Percentiles rank a stretch among this genome's conserved stretches.
phyloP scores from a whole-genome alignment of 1,140 invertebrate species.

The Sitodiplosis mosellana region DNA sequence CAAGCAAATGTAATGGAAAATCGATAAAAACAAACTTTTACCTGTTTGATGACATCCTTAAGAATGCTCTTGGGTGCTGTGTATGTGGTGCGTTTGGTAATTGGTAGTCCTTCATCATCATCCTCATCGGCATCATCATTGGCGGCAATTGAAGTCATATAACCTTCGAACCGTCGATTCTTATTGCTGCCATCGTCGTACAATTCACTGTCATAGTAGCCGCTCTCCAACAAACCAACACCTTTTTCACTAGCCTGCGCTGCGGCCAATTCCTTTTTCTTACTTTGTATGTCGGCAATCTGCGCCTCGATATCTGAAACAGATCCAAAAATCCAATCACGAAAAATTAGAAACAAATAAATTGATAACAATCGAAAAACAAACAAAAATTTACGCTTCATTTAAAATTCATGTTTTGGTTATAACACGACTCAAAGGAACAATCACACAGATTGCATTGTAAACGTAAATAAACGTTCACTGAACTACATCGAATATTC shows the following conservation, averaged over 20 bases:
- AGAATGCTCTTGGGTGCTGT: constrained; percentile 73
- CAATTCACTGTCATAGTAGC: constrained; percentile 83
- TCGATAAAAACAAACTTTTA: constrained; percentile 19
- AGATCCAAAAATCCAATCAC: not conserved
- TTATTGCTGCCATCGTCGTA: constrained; percentile 52
- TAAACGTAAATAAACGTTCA: not conserved
- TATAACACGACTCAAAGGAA: not conserved
- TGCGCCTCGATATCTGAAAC: constrained; percentile 81
- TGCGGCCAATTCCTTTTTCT: constrained; percentile 56
- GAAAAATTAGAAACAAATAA: not conserved
- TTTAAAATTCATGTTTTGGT: not conserved
- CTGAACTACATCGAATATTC: constrained; percentile 2
- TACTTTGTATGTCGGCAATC: constrained; percentile 74
- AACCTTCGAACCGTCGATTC: constrained; percentile 77
- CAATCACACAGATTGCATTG: not conserved
- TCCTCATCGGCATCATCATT: constrained; percentile 82
- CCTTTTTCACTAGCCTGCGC: constrained; percentile 41
- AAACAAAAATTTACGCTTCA: not conserved
- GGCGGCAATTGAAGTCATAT: constrained; percentile 88
- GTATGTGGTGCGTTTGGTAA: constrained; percentile 50
- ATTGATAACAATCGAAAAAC: not conserved
- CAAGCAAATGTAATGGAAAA: not conserved
- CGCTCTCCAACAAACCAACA: constrained; percentile 74
- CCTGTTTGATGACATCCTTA: constrained; percentile 69
- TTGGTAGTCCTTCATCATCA: constrained; percentile 52